Evolutionary conservation across 2,888 invertebrate genomes (phyloP), one percentile per base, ranked within the genome.

Genomic region (Caenorhabditis auriculariae): DNA sequence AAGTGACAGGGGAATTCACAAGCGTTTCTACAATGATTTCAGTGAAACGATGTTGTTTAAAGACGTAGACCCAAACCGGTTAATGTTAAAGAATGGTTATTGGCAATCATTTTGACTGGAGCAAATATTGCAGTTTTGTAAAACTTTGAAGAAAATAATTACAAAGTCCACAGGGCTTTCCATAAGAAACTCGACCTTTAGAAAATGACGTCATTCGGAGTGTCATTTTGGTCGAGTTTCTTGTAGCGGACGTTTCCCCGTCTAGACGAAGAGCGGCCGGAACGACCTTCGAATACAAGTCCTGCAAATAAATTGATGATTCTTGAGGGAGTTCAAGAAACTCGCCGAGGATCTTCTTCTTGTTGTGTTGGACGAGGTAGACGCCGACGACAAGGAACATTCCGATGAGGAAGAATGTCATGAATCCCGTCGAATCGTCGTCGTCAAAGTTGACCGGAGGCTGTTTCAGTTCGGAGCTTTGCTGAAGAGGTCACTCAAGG

Each of bases 311-410:
- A 37, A 2, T 27, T 38, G 21, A 27, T 1, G 21, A 45, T 35
- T 21, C 17, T 19, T 35, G 21, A 12, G 21, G 21, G 7, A 41
- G 21, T 41, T n/a, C 41, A 12, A 41, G 21, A 41, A 41, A 23
- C 55, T 45, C 24, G 66, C 69, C 69, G 12, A 69, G 41, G 35
- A 69, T 55, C 35, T 60, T 66, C 28, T 66, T 69, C 50, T 69
- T 69, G 42, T 69, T 69, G 43, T 69, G 69, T n/a, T 69, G 59
- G 7, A 69, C 27, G 5, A 69, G 35, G 38, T 66, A 69, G 15
- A 66, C 43, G 23, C 55, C 48, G 27, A 64, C 50, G 21, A 66
- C 54, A 23, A 63, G 41, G 28, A 63, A 53, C 4, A 59, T 51
- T 9, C 41, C 55, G 26, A 63, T 19, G 35, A 63, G 45, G 26